Percentiles rank a stretch among this genome's conserved stretches.
Conservation (phyloP, 2,113 vertebrate genomes). For the Megalops atlanticus region DNA sequence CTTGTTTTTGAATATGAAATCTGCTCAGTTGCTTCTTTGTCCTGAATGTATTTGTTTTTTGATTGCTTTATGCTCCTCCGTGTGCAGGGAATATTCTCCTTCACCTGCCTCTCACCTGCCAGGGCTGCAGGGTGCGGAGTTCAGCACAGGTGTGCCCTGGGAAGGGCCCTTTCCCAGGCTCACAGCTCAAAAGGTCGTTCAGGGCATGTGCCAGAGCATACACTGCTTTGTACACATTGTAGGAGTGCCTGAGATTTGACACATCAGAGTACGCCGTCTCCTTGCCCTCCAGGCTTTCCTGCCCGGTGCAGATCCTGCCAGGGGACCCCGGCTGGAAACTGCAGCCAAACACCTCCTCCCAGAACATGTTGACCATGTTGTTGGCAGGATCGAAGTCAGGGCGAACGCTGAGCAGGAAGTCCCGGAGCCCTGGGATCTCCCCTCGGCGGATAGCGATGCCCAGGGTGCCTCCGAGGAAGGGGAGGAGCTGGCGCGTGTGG, state of each 20-base stretch:
- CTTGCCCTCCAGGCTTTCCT: slow-evolving; percentile 52
- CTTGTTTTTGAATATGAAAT: too few species aligned
- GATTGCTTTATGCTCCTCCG: too few species aligned
- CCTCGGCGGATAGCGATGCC: slow-evolving; percentile 67
- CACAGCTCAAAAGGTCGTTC: slow-evolving; percentile 57
- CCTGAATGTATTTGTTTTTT: neutral
- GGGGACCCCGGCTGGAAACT: slow-evolving; percentile 46
- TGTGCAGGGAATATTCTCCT: too few species aligned
- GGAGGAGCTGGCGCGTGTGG: slow-evolving; percentile 46
- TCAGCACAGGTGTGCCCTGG: slow-evolving; percentile 54
- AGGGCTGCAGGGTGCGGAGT: slow-evolving; percentile 57
- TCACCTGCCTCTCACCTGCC: slow-evolving; percentile 59
- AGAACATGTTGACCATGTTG: slow-evolving; percentile 60
- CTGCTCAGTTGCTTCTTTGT: too few species aligned
- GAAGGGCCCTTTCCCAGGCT: slow-evolving; percentile 62
- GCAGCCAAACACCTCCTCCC: slow-evolving; percentile 65
- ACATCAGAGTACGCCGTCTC: slow-evolving; percentile 47
- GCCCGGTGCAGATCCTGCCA: slow-evolving; percentile 46
- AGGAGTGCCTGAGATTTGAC: slow-evolving; percentile 53
- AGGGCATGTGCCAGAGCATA: slow-evolving; percentile 67
- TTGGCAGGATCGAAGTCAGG: slow-evolving; percentile 45
- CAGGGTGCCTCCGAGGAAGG: slow-evolving; percentile 63
- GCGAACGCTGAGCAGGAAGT: slow-evolving; percentile 53
- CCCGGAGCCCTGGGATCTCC: slow-evolving; percentile 58
- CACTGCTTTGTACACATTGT: slow-evolving; percentile 72